These are phyloP conservation scores for Myotis lucifugus DNA, from an alignment of 2,113 vertebrate species.

Conservation along the genomic window DNA sequence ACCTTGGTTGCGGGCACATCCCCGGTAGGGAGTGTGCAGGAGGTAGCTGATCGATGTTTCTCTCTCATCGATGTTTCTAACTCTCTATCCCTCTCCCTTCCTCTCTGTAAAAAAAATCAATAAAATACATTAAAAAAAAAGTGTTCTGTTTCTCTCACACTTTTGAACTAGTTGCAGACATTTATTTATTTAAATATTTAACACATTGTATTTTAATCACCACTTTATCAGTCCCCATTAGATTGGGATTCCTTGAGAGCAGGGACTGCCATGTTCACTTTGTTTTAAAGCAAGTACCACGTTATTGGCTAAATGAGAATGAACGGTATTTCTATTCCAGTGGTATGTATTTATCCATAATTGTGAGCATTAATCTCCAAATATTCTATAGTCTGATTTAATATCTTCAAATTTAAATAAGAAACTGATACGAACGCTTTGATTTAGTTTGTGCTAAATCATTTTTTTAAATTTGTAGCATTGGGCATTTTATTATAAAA, in stretches of 20 bases:
- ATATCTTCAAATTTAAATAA: conserved; percentile 1
- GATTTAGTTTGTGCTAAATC: conserved; percentile 10
- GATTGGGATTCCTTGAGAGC: background rate
- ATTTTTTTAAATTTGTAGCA: conserved; percentile 55
- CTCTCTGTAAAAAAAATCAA: too few species aligned
- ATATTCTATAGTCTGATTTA: background rate
- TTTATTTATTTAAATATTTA: background rate
- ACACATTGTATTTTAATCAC: background rate
- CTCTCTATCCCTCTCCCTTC: too few species aligned
- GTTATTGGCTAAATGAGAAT: background rate
- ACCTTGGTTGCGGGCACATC: too few species aligned
- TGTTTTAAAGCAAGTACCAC: background rate
- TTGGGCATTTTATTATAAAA: conserved; percentile 80
- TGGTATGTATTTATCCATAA: background rate
- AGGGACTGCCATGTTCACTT: background rate
- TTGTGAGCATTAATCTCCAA: background rate
- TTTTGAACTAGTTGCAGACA: background rate
- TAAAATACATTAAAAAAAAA: background rate
- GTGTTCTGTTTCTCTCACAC: background rate
- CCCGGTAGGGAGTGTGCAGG: too few species aligned
- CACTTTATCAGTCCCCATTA: background rate
- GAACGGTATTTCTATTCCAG: background rate
- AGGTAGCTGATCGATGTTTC: too few species aligned
- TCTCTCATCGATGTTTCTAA: too few species aligned
- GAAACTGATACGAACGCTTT: conserved; percentile 30